phyloP scores from a whole-genome alignment of 2,113 vertebrate species.

The Silurus asotus region DNA sequence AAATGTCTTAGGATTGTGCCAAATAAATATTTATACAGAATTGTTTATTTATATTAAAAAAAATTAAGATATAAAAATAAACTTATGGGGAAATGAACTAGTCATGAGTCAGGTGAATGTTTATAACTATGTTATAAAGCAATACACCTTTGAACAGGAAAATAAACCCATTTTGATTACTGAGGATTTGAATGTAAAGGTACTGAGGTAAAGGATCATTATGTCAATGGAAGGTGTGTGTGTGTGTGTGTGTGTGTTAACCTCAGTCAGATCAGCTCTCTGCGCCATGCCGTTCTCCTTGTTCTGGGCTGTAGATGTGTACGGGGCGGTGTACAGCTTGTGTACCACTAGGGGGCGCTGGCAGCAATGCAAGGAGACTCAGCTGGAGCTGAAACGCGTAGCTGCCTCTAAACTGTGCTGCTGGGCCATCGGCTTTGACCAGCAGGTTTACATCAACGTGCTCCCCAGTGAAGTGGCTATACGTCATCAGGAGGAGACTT shows the following conservation, averaged over 20 bases:
- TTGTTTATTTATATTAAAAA: too few relatives aligned
- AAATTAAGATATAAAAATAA: neutral
- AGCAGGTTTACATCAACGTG: slow-evolving; percentile 87
- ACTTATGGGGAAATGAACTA: neutral
- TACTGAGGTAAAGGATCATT: neutral
- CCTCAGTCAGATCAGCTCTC: slow-evolving; percentile 14
- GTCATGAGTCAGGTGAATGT: neutral
- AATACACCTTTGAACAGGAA: neutral
- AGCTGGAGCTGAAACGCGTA: slow-evolving; percentile 89
- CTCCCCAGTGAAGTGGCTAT: slow-evolving; percentile 83
- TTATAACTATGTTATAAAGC: neutral
- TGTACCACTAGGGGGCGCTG: slow-evolving; percentile 83
- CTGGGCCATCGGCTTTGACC: slow-evolving; percentile 94
- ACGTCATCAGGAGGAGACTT: slow-evolving; percentile 89
- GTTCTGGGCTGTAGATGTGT: slow-evolving; percentile 93
- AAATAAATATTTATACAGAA: neutral
- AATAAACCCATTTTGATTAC: too few relatives aligned
- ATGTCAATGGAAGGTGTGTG: neutral
- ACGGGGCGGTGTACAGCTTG: slow-evolving; percentile 87
- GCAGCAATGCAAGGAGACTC: slow-evolving; percentile 80
- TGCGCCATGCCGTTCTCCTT: slow-evolving; percentile 78
- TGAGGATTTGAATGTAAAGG: neutral
- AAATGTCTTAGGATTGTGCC: neutral
- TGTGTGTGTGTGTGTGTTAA: neutral
- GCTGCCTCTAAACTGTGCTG: slow-evolving; percentile 82